These are phyloP conservation scores for Synergus itoensis DNA, from an alignment of 2,888 invertebrate species.

Conservation along the genomic window DNA sequence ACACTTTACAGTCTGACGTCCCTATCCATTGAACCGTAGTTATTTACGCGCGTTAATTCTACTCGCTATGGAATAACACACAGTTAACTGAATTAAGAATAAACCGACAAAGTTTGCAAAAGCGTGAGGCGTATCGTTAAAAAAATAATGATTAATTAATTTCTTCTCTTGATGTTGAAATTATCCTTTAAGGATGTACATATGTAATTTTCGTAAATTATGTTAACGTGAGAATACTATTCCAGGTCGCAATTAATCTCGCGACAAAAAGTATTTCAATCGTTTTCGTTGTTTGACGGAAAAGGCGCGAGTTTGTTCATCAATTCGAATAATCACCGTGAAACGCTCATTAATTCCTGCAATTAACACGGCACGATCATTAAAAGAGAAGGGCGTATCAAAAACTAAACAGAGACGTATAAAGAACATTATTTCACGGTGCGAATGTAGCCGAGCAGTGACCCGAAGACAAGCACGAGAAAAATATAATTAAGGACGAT, in stretches of 20 bases:
- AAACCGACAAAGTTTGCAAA: neutral
- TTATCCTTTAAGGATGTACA: neutral
- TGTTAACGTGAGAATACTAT: slow-evolving; percentile 16
- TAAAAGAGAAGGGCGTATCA: slow-evolving; percentile 47
- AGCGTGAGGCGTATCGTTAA: neutral
- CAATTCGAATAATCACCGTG: slow-evolving; percentile 62
- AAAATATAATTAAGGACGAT: neutral
- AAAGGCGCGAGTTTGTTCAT: slow-evolving; percentile 62
- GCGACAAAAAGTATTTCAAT: slow-evolving; percentile 53
- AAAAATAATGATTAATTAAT: slow-evolving; percentile 3
- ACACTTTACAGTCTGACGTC: neutral
- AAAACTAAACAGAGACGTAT: neutral
- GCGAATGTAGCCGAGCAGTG: slow-evolving; percentile 46
- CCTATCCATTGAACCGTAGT: slow-evolving; percentile 2
- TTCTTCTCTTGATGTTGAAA: neutral
- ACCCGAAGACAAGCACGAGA: slow-evolving; percentile 38
- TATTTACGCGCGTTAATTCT: slow-evolving; percentile 20
- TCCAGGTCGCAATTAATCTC: slow-evolving; percentile 38
- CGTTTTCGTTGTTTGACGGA: slow-evolving; percentile 52
- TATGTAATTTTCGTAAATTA: neutral
- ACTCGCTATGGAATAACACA: neutral
- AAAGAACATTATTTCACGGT: slow-evolving; percentile 5
- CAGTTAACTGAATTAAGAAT: neutral
- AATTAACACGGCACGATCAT: slow-evolving; percentile 60
- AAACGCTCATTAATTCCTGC: slow-evolving; percentile 66